Evolutionary conservation across 2,113 vertebrate species (phyloP).

Genomic region (Rissa tridactyla): DNA sequence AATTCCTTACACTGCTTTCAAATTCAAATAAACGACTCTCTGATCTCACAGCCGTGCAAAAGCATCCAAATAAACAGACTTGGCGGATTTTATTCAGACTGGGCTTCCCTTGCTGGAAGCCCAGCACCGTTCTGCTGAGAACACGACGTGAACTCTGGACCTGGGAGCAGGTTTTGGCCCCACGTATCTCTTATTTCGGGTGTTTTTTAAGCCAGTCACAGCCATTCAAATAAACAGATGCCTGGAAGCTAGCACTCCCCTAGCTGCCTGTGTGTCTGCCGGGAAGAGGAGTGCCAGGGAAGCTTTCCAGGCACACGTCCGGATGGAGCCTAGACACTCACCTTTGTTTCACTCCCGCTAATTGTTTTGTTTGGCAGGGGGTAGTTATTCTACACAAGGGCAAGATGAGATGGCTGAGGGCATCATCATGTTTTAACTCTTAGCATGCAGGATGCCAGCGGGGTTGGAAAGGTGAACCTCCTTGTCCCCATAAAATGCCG

Average conservation of each 20-base stretch:
- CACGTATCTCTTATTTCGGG: background rate
- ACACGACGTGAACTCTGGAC: background rate
- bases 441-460: background rate
- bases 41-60: background rate
- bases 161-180: background rate
- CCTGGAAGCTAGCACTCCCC: background rate
- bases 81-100: background rate
- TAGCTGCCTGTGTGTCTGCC: background rate
- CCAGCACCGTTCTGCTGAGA: background rate
- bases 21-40: background rate
- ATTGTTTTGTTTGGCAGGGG: background rate
- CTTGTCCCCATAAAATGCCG: background rate
- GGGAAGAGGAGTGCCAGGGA: background rate
- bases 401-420: background rate
- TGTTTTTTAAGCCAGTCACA: background rate
- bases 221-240: background rate
- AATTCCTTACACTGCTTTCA: constrained; percentile 15
- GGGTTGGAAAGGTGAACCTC: background rate
- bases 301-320: background rate
- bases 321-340: background rate
- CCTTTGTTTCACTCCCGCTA: background rate
- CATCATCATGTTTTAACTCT: background rate
- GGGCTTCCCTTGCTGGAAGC: background rate
- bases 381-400: background rate
- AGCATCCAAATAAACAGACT: constrained; percentile 36